These are phyloP conservation scores for Podarcis siculus DNA, from an alignment of 2,797 vertebrate species.

Conservation along the genomic window DNA sequence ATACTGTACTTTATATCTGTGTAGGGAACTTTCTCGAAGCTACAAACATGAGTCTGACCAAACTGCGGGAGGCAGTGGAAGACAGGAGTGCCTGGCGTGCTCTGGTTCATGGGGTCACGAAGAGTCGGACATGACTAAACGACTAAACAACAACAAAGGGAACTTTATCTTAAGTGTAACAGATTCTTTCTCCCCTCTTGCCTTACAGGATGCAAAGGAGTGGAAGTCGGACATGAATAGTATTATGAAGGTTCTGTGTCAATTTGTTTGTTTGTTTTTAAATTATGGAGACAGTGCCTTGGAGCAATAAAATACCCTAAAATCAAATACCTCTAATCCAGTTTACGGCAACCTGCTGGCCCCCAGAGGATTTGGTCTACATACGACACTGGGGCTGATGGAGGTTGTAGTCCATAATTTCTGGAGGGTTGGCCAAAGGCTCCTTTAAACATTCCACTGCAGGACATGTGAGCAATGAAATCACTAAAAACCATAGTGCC, in stretches of 20 bases:
- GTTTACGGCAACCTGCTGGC: too few relatives aligned
- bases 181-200: background rate
- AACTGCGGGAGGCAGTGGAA: too few relatives aligned
- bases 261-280: background rate
- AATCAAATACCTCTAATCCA: background rate
- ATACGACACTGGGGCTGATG: too few relatives aligned
- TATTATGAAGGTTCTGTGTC: conserved; percentile 60
- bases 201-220: conserved; percentile 63
- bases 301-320: background rate
- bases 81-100: too few relatives aligned
- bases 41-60: too few relatives aligned
- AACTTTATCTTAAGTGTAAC: background rate
- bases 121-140: too few relatives aligned
- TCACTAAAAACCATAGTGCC: background rate
- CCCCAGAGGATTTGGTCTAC: too few relatives aligned
- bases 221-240: conserved; percentile 62
- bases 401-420: too few relatives aligned
- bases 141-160: too few relatives aligned
- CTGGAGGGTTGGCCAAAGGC: background rate
- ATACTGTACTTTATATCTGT: background rate
- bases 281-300: too few relatives aligned
- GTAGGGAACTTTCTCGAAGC: background rate
- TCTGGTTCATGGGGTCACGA: too few relatives aligned
- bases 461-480: background rate
- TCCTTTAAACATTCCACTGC: background rate